A percentile compares a stretch with the other conserved stretches of the same genome.
These are phyloP conservation scores for Microctonus hyperodae DNA, from an alignment of 2,888 invertebrate species.

Conservation along the genomic window DNA sequence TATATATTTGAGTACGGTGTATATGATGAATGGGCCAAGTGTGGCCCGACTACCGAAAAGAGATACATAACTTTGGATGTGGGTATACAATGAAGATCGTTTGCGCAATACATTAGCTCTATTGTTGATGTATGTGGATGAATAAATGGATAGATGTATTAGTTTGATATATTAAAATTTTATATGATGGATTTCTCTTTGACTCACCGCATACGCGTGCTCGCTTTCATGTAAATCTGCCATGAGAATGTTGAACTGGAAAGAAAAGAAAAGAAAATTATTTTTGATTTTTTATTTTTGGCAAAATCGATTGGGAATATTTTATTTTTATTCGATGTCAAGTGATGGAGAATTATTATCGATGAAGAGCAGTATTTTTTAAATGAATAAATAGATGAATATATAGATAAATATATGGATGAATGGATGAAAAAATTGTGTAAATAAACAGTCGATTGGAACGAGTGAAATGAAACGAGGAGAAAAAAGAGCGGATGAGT, in stretches of 20 bases:
- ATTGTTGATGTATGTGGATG: neutral
- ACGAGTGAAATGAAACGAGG: neutral
- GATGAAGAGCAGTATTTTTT: too few relatives aligned
- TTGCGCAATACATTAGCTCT: neutral
- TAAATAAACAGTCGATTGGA: neutral
- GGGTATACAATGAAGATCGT: slow-evolving; percentile 14
- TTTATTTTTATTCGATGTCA: too few relatives aligned
- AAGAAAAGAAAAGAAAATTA: too few relatives aligned
- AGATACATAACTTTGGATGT: slow-evolving; percentile 20
- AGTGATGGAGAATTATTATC: too few relatives aligned
- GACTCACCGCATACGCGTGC: neutral
- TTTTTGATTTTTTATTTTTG: too few relatives aligned
- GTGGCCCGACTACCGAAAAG: slow-evolving; percentile 56
- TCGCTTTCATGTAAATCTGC: too few relatives aligned
- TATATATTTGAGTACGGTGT: slow-evolving; percentile 23
- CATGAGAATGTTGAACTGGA: too few relatives aligned
- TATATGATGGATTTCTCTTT: slow-evolving; percentile 53
- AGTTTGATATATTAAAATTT: slow-evolving; percentile 55
- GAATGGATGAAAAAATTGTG: neutral
- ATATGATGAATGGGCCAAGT: slow-evolving; percentile 60
- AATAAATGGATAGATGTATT: slow-evolving; percentile 32
- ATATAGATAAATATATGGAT: neutral
- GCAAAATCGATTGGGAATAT: too few relatives aligned
- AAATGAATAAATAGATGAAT: too few relatives aligned
- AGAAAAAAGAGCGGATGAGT: neutral